Conservation (phyloP, 2,888 invertebrate genomes). For the Chymomyza fuscimana region DNA sequence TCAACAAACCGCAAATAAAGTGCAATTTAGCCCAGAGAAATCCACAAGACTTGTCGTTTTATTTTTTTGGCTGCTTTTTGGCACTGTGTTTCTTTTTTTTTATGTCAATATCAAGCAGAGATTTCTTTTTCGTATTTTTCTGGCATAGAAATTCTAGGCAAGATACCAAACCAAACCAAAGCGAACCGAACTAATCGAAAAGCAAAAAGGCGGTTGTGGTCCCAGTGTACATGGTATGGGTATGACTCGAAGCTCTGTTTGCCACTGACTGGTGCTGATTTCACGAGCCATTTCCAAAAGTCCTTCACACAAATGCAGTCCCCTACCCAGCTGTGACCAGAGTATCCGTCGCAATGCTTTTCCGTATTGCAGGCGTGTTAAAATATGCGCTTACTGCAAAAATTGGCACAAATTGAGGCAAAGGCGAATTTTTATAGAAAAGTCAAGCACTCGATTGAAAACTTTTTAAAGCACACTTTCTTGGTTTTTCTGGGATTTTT, state of each 20-base stretch:
- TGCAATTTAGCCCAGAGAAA: slow-evolving; percentile 57
- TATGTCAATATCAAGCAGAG: slow-evolving; percentile 6
- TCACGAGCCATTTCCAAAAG: slow-evolving; percentile 62
- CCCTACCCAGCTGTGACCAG: no score
- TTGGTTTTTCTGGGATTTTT: neutral
- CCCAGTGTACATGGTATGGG: neutral
- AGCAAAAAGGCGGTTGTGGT: slow-evolving; percentile 1
- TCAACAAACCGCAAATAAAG: slow-evolving; percentile 69
- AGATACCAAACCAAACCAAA: neutral
- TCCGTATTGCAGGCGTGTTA: neutral
- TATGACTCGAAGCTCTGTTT: slow-evolving; percentile 27
- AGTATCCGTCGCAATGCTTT: no score
- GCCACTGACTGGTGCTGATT: slow-evolving; percentile 32
- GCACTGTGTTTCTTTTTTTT: neutral
- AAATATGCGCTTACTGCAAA: slow-evolving; percentile 35
- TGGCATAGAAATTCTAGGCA: slow-evolving; percentile 2
- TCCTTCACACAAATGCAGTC: slow-evolving; percentile 39
- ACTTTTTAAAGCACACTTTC: neutral
- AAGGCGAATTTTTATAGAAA: slow-evolving; percentile 49
- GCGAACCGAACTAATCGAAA: neutral
- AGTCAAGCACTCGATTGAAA: slow-evolving; percentile 19
- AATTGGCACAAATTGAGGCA: slow-evolving; percentile 57
- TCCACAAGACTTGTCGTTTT: slow-evolving; percentile 38
- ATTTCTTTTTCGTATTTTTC: slow-evolving; percentile 5
- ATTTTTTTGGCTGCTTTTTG: slow-evolving; percentile 23